Percentiles rank a stretch among this genome's conserved stretches.
phyloP scores from a whole-genome alignment of 2,797 vertebrate genomes.

The Eulemur mongoz region DNA sequence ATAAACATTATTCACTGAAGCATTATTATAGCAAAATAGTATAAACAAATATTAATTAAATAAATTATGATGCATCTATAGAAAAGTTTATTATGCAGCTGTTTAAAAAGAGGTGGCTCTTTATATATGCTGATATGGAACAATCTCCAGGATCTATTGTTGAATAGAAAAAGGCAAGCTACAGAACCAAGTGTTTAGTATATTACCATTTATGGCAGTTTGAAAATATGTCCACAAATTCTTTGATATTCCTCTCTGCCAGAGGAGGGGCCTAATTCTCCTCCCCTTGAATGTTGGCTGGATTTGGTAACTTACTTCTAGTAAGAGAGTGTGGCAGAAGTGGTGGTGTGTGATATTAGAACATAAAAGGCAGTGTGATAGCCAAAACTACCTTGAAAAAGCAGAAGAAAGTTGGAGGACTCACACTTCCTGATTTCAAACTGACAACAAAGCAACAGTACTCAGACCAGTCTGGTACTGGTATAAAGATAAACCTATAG shows the following conservation, averaged over 20 bases:
- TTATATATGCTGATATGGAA: not conserved
- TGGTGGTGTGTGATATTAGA: not conserved
- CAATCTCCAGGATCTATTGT: not conserved
- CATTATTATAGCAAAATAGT: not conserved
- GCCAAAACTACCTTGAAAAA: not conserved
- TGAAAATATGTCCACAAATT: not conserved
- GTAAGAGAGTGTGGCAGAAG: not conserved
- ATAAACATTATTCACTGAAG: not conserved
- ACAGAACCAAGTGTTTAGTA: not conserved
- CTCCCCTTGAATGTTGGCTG: not conserved
- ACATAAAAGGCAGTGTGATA: not conserved
- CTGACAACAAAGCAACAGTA: not conserved
- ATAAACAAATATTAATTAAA: not conserved
- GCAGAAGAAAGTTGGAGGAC: not conserved
- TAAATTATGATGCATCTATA: not conserved
- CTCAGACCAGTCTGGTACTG: not conserved
- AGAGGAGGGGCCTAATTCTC: not conserved
- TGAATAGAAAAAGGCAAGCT: not conserved
- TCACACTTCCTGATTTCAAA: not conserved
- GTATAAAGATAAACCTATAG: not conserved
- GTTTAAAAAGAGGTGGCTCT: not conserved
- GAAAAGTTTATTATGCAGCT: not conserved
- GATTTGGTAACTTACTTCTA: not conserved
- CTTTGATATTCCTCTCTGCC: not conserved
- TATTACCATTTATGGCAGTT: not conserved